Evolutionary conservation across 2,888 invertebrate species (phyloP), one percentile per base, ranked within the genome.

Genomic region (Malacosoma neustria): DNA sequence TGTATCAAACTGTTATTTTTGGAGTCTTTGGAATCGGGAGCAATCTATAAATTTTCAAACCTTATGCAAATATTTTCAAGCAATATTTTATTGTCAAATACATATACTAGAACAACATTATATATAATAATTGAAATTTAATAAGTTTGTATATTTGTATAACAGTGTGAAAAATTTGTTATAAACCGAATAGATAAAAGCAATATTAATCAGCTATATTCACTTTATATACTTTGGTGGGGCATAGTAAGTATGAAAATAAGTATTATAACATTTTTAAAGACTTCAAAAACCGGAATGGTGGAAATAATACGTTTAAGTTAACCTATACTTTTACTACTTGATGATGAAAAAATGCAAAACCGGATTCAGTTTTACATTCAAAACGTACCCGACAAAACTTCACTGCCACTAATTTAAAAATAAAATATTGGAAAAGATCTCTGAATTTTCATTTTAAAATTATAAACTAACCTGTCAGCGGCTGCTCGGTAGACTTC

Each of bases 361-460:
- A 54, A 66, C 68, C 67, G 64, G 72, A 54, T 77, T 84, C 54
- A 56, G 71, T 80, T 79, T 62, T 59, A 65, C 57, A 65, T 51
- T 57, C 59, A 65, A 65, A 64, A 70, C 70, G 70, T 73, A 68
- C 72, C 76, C 74, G 66, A 73, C 65, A 22, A 73, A 79, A 80
- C 76, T 85, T 84, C 84, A 85, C 84, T 85, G 84, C 84, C 84
- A 85, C 79, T 82, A 84, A 84, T 76, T 81, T 82, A 84, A 84
- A 77, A 82, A 82, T 82, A 81, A 84, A 84, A 77, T 84, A 85
- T 81, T 81, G 79, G 80, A 82, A 82, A 81, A 57, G 67, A 75
- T 51, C 9, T 36, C 30, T 45, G 31, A 37, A 36, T 35, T 36
- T 32, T 22, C 5, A 22, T 22, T 22, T 22, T n/a, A n/a, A n/a